phyloP scores from a whole-genome alignment of 2,113 vertebrate genomes.

The Podarcis muralis region DNA sequence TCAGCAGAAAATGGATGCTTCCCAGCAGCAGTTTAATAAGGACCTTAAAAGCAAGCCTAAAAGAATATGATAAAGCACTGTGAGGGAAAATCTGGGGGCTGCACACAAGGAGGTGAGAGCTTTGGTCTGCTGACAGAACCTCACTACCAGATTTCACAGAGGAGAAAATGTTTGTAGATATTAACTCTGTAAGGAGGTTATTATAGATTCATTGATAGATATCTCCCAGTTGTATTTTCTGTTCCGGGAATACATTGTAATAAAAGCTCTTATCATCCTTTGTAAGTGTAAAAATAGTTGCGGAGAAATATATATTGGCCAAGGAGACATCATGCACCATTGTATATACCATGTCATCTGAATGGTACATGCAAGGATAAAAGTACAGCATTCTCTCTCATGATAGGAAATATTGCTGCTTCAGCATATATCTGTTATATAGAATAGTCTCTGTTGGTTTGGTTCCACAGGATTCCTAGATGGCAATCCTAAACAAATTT shows the following conservation, averaged over 20 bases:
- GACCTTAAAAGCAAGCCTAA: neutral
- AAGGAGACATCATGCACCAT: neutral
- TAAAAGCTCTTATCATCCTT: neutral
- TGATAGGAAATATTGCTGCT: neutral
- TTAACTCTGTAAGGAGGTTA: conserved; percentile 12
- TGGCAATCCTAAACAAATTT: neutral
- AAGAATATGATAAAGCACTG: neutral
- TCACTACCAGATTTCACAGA: conserved; percentile 44
- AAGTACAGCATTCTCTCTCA: neutral
- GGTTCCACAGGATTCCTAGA: neutral
- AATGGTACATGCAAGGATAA: neutral
- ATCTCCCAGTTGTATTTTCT: neutral
- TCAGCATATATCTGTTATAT: neutral
- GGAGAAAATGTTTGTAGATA: conserved; percentile 14
- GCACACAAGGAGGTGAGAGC: neutral
- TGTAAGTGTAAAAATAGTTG: neutral
- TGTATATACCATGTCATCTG: neutral
- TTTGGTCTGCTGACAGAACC: neutral
- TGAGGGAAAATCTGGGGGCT: conserved; percentile 26
- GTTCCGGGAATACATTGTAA: neutral
- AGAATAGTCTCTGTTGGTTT: neutral
- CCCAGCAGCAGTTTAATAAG: neutral
- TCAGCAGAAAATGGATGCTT: neutral
- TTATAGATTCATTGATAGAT: neutral
- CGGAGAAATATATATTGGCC: neutral